A percentile compares a stretch with the other conserved stretches of the same genome.
These are phyloP conservation scores for Ophonus ardosiacus DNA, from an alignment of 2,888 invertebrate genomes.

Conservation along the genomic window DNA sequence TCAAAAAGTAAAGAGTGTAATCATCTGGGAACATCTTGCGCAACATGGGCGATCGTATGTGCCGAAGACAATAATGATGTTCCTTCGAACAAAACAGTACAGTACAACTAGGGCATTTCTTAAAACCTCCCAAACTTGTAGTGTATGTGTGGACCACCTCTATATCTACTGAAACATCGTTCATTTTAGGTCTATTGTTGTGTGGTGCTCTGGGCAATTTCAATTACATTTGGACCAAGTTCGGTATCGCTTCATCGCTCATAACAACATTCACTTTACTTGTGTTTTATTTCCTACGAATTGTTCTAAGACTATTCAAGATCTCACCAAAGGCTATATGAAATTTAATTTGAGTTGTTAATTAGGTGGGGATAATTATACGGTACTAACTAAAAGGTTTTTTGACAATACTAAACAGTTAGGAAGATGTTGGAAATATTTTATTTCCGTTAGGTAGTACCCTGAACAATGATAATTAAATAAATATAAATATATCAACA, in stretches of 20 bases:
- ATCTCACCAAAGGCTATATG: background rate
- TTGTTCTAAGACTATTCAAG: background rate
- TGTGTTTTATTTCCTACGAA: background rate
- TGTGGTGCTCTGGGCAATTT: slow-evolving; percentile 28
- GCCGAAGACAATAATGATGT: no score
- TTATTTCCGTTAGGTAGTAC: no score
- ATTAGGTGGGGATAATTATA: background rate
- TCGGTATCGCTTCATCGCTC: slow-evolving; percentile 11
- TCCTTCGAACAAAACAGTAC: background rate
- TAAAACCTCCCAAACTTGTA: background rate
- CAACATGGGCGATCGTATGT: no score
- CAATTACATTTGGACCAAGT: slow-evolving; percentile 32
- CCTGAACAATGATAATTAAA: no score
- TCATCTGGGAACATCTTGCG: no score
- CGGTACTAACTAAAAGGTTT: background rate
- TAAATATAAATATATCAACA: no score
- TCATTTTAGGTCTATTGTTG: slow-evolving; percentile 8
- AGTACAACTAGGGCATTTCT: background rate
- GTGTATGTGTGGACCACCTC: slow-evolving; percentile 5
- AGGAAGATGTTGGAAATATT: background rate
- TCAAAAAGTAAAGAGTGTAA: no score
- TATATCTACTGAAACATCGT: slow-evolving; percentile 12
- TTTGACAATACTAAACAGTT: background rate
- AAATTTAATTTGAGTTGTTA: background rate
- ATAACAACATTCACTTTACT: background rate